A percentile compares a stretch with the other conserved stretches of the same genome.
Evolutionary conservation across 2,888 invertebrate species (phyloP).

Genomic region (Lacanobia oleracea): DNA sequence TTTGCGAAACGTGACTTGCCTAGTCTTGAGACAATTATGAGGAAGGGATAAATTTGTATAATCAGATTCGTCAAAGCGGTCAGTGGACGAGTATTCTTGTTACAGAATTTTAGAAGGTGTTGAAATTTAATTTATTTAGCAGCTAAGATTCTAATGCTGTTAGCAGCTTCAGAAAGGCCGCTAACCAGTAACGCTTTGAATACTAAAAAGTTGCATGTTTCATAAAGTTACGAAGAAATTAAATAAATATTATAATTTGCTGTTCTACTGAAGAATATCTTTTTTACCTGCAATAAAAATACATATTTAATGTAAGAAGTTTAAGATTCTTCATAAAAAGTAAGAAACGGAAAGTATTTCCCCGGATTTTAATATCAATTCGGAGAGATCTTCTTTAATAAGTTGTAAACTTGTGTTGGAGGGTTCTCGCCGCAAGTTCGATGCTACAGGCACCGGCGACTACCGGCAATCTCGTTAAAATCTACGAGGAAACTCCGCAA

Average conservation of each 20-base stretch:
- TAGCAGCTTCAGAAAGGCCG: constrained; percentile 9
- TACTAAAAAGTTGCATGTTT: constrained; percentile 38
- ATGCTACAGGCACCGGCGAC: constrained; percentile 79
- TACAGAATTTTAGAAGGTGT: constrained; percentile 56
- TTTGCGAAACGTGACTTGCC: constrained; percentile 74
- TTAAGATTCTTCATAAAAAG: constrained; percentile 68
- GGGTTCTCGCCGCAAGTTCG: constrained; percentile 82
- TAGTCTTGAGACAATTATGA: constrained; percentile 72
- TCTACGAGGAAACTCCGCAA: constrained; percentile 83
- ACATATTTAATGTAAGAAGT: constrained; percentile 68
- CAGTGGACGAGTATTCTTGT: constrained; percentile 66
- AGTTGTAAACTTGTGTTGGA: constrained; percentile 87
- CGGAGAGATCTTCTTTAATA: constrained; percentile 84
- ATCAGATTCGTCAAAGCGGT: constrained; percentile 74
- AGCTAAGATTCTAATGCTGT: constrained; percentile 35
- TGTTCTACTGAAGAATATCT: constrained; percentile 44
- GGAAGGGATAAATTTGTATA: constrained; percentile 74
- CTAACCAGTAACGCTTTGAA: constrained; percentile 7
- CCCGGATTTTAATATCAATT: constrained; percentile 82
- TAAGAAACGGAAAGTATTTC: constrained; percentile 77
- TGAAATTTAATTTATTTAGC: constrained; percentile 46
- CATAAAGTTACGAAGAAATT: constrained; percentile 45
- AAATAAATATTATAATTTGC: constrained; percentile 44
- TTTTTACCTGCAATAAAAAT: constrained; percentile 64
- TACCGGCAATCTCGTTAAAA: constrained; percentile 89